Conservation (phyloP, 2,113 vertebrate species). For the Delphinus delphis region DNA sequence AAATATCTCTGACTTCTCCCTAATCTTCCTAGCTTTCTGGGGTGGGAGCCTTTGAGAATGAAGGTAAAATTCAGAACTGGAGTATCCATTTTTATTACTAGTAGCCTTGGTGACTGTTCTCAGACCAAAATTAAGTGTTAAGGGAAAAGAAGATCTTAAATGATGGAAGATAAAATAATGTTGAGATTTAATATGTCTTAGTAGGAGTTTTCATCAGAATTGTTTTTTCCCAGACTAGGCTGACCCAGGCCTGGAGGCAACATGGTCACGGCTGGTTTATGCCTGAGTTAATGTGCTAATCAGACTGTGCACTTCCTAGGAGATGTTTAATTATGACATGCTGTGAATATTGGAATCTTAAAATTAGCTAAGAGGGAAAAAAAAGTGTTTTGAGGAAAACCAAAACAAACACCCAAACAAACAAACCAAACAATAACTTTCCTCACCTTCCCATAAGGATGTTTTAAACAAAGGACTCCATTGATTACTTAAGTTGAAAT, state of each 20-base stretch:
- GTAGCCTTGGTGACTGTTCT: neutral
- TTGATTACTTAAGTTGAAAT: constrained; percentile 33
- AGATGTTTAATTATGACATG: constrained; percentile 57
- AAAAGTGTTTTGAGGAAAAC: neutral
- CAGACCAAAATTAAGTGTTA: neutral
- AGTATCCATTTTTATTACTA: neutral
- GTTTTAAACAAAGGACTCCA: neutral
- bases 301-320: constrained; percentile 3
- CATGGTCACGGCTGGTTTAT: constrained; percentile 45
- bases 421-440: neutral
- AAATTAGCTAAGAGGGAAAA: neutral
- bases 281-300: constrained; percentile 60
- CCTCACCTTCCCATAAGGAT: neutral
- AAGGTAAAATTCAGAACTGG: neutral
- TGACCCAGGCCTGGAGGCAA: neutral
- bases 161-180: neutral
- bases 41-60: neutral
- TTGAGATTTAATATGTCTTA: neutral
- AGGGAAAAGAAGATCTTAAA: constrained; percentile 17
- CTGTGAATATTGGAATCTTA: constrained; percentile 38
- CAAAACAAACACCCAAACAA: neutral
- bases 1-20: neutral
- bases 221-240: neutral
- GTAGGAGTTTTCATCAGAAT: neutral
- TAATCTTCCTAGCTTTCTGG: neutral